Percentiles rank a stretch among this genome's conserved stretches.
Evolutionary conservation across 2,888 invertebrate genomes (phyloP).

Genomic region (Acrobasis consociella): DNA sequence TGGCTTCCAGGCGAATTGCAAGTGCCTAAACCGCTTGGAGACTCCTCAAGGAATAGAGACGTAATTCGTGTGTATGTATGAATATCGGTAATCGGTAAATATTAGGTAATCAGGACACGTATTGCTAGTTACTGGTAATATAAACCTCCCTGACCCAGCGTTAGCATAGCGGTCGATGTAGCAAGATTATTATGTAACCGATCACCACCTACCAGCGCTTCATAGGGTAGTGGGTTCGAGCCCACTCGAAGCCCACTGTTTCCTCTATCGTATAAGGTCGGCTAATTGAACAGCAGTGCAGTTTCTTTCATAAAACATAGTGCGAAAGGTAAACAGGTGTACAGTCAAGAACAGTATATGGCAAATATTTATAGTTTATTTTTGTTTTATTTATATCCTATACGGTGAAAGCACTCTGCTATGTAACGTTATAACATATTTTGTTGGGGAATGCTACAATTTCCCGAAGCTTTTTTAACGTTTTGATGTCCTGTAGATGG

Average conservation of each 20-base stretch:
- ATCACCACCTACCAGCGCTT: constrained; percentile 51
- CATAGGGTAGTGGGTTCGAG: constrained; percentile 52
- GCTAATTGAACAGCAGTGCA: constrained; percentile 40
- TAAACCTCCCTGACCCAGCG: constrained; percentile 15
- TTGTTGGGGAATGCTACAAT: no score
- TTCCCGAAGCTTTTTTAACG: no score
- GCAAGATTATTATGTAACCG: constrained; percentile 51
- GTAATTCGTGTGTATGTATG: no score
- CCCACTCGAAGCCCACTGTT: constrained; percentile 60
- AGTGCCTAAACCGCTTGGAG: no score
- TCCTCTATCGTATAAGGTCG: constrained; percentile 50
- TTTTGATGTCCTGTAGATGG: background rate
- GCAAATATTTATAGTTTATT: no score
- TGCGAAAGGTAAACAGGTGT: constrained; percentile 35
- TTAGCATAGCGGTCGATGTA: constrained; percentile 12
- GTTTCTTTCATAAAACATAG: constrained; percentile 46
- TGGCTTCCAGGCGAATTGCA: no score
- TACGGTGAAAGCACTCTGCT: no score
- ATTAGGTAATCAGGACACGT: no score
- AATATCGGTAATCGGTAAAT: no score
- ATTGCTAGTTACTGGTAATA: background rate
- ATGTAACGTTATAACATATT: no score
- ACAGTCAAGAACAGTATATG: background rate
- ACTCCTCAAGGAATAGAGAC: no score
- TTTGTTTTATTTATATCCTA: no score